These are phyloP conservation scores for Heliconius nattereri DNA, from an alignment of 1,140 invertebrate genomes.

Conservation along the genomic window DNA sequence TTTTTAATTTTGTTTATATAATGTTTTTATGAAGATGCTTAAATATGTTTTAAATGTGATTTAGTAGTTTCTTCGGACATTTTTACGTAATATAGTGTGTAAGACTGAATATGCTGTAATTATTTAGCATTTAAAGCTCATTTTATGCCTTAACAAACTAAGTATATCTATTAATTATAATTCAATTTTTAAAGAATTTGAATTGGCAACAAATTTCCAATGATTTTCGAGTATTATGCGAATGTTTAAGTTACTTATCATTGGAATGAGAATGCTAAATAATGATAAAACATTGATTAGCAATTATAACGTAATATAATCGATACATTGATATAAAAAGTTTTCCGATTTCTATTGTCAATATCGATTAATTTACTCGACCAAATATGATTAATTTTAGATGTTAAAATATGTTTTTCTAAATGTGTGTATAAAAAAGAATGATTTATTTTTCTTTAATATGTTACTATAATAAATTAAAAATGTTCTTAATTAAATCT, in stretches of 20 bases:
- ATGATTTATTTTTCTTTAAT: too few species aligned
- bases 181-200: too few species aligned
- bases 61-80: neutral
- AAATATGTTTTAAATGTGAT: conserved; percentile 3
- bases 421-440: too few species aligned
- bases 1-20: neutral
- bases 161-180: neutral
- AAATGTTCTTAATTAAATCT: too few species aligned
- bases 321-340: neutral
- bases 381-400: neutral
- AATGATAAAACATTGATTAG: neutral
- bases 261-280: neutral
- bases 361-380: neutral
- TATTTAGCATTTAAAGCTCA: neutral
- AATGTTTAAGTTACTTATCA: neutral
- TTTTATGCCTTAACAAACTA: neutral
- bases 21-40: neutral
- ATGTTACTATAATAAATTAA: too few species aligned
- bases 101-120: neutral
- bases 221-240: too few species aligned
- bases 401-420: neutral
- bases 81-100: neutral
- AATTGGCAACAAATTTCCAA: too few species aligned
- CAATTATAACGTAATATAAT: neutral
- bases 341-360: neutral